Evolutionary conservation across 92 coral and sea anemone genomes (phyloP).

Genomic region (Umimayanthus kanabou): DNA sequence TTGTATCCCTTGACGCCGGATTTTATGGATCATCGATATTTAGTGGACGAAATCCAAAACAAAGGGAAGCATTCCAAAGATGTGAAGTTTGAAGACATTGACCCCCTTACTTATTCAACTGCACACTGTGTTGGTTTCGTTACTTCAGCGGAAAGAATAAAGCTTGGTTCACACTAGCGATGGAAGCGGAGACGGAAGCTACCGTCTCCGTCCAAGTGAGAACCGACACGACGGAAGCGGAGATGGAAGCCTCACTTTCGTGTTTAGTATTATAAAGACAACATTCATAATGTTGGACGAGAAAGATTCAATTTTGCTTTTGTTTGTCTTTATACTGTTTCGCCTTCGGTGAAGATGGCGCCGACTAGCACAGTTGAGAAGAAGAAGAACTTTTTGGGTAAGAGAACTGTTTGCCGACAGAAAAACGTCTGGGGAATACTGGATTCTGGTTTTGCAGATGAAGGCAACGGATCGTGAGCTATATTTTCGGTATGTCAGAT

Average conservation of each 20-base stretch:
- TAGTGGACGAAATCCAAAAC: neutral
- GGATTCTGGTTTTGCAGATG: neutral
- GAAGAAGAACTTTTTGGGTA: neutral
- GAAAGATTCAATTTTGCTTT: neutral
- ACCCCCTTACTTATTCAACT: conserved; percentile 3
- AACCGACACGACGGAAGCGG: neutral
- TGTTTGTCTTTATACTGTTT: neutral
- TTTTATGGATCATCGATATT: neutral
- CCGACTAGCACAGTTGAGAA: neutral
- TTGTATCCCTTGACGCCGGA: neutral
- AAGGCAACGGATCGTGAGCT: neutral
- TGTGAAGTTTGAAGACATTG: neutral
- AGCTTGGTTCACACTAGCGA: too few species aligned
- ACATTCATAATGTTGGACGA: neutral
- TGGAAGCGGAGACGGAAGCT: too few species aligned
- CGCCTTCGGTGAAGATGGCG: neutral
- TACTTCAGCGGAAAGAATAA: neutral
- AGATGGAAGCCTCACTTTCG: neutral
- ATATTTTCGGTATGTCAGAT: neutral
- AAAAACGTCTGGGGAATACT: neutral
- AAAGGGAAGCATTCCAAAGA: neutral
- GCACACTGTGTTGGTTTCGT: neutral
- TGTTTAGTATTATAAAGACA: conserved; percentile 2
- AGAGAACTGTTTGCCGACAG: neutral
- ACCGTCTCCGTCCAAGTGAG: too few species aligned